Evolutionary conservation across 1,140 invertebrate genomes (phyloP), one percentile per base, ranked within the genome.

Genomic region (Wasmannia auropunctata): DNA sequence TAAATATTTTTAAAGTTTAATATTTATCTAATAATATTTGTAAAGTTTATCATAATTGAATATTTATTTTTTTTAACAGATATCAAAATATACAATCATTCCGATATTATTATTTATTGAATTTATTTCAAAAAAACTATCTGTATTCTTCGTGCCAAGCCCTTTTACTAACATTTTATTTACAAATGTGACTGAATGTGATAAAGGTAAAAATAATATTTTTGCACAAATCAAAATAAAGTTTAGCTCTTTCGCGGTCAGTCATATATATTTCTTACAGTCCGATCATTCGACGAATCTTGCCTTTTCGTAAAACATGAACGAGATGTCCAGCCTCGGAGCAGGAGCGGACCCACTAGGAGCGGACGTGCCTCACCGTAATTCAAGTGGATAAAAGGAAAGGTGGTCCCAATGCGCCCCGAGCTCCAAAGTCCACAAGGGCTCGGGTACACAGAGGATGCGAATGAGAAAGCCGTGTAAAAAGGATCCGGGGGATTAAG

Each of bases 311-410:
- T 77, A 76, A 69, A 91, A 90, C 86, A 90, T 92, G 89, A 91
- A 92, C 92, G 76, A 69, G 46, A 85, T 91, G 88, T 91, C 91
- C 92, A 90, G 86, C 22, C 72, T 54, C 69, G 58, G n/a, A n/a
- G n/a, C n/a, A n/a, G n/a, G n/a, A 58, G 72, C 74, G 87, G 88
- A 72, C 77, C 87, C 86, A 84, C 90, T 91, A 86, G 85, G 76
- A 65, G 88, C 86, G 89, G 86, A 94, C 93, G 93, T 94, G 93
- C 90, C 85, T 90, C 63, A 87, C 54, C 89, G 93, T 94, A 94
- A 93, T 93, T 94, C 92, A 91, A 88, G 89, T 87, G 92, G 92
- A 93, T 93, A 92, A 93, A 91, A 92, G 90, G 89, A 88, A 91
- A 90, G 87, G 85, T 80, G 87, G 80, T 81, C 60, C 80, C 79